Evolutionary conservation across 2,888 invertebrate species (phyloP), one percentile per base, ranked within the genome.

Genomic region (Stomorhina lunata): DNA sequence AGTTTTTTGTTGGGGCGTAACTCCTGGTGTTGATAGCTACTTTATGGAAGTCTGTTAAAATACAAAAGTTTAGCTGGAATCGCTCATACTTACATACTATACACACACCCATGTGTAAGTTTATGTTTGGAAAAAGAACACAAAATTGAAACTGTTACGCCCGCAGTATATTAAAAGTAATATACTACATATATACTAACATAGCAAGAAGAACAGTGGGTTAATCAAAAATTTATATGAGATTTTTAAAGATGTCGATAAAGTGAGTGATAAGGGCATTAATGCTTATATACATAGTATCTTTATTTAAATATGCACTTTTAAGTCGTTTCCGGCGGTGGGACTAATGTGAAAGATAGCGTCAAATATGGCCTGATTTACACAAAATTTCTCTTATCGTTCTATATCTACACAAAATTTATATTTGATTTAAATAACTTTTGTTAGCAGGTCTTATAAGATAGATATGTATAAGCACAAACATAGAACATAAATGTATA

Each of bases 1-100:
- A 65, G 48, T 32, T 48, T 22, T 48, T 48, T 65, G 45, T 59
- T 55, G 29, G 75, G 82, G 82, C 75, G 82, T 82, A 79, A 79
- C 79, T 75, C 79, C 82, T 82, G 82, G 79, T 79, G 82, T 75
- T 75, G 78, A 82, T 75, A 75, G 78, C 82, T 79, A 82, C 75
- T 82, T 82, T 79, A 79, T 79, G 65, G 59, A 57, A 79, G 57
- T 69, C 73, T 71, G 59, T 37, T 79, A 53, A 27, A 72, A 48
- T 45, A 27, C n/a, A 71, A 72, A 29, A 73, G n/a, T 22, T 53
- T 34, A 53, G 5, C 25, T 55, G 69, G 61, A 63, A 65, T 34
- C 17, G 20, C 15, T 48, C 45, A 72, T 63, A 40, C 37, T 50
- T 12, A 2, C 34, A 59, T 5, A 32, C n/a, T n/a, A n/a, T n/a